Base-by-base conservation (phyloP, 1,140 invertebrate genomes). In the Zeugodacus cucurbitae region DNA sequence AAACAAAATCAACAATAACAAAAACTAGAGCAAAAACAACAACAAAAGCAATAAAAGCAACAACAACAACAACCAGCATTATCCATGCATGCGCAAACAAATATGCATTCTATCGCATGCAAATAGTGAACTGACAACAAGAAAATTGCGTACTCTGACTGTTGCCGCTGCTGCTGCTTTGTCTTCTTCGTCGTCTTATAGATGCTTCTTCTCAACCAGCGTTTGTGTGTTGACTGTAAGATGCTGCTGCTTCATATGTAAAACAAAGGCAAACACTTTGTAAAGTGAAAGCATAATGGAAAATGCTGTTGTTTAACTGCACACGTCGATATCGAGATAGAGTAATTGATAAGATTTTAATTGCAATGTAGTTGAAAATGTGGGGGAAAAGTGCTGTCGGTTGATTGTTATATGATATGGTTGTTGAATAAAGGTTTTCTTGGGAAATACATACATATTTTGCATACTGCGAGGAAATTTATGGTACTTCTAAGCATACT, bases 321-420 rank as follows among this genome's bases (percentile, higher is more conserved):
- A 54, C 14, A 62, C 58, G 58, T 26, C 22, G 8, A 62, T 62
- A 37, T 34, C 7, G 34, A 34, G 32, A 37, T 37, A 41, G 22
- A 74, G 32, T 74, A 74, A 74, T 74, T 74, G 67, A 32, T 67
- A 67, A 67, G 64, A 2, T 67, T 67, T 67, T 29, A 67, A 67
- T 67, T 32, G 64, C 64, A 67, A 67, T n/a, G 3, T 32, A 32
- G 64, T 17, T 67, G 29, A 32, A 67, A 62, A 26, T 17, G 58
- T 62, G 5, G 22, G n/a, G 2, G 26, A 22, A 62, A 62, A 8
- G 26, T 26, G 10, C 10, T n/a, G n/a, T n/a, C n/a, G 58, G 26
- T 22, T 62, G 58, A 1, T 54, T 54, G 48, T 54, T 11, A 54
- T 20, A 54, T 17, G 48, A 54, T 54, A 20, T 4, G 48, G 14